Evolutionary conservation across 2,888 invertebrate species (phyloP).

Genomic region (Eremobia ochroleuca): DNA sequence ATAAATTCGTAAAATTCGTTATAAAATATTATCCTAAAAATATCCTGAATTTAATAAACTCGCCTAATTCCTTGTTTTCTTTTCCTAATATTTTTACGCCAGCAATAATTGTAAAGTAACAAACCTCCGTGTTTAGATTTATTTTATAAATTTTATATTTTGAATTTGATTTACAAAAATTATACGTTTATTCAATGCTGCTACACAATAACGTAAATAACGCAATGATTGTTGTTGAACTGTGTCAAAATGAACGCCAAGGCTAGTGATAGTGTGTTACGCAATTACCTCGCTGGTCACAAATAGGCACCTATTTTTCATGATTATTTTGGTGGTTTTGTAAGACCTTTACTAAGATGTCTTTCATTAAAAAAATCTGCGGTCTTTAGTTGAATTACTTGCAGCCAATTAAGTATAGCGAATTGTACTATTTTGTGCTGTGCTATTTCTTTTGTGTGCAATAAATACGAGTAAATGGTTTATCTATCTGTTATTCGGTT

Average conservation of each 20-base stretch:
- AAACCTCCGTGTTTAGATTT: too few relatives aligned
- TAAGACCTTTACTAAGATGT: background rate
- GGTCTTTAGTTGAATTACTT: background rate
- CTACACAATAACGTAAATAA: background rate
- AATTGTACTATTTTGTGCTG: background rate
- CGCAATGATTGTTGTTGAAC: background rate
- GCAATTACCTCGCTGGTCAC: background rate
- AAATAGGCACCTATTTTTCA: background rate
- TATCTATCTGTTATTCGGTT: too few relatives aligned
- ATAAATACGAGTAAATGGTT: background rate
- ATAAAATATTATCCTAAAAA: too few relatives aligned
- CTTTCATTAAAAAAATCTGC: background rate
- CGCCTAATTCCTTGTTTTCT: too few relatives aligned
- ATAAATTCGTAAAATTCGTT: too few relatives aligned
- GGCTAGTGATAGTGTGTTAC: background rate
- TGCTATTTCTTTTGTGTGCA: background rate
- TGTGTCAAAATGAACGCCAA: background rate
- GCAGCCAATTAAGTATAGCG: background rate
- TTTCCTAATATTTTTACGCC: too few relatives aligned
- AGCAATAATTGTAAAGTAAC: too few relatives aligned
- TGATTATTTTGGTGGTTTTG: background rate
- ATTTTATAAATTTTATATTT: too few relatives aligned
- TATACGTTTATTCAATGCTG: too few relatives aligned
- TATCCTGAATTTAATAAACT: too few relatives aligned
- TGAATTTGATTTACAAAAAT: too few relatives aligned